A percentile compares a stretch with the other conserved stretches of the same genome.
These are phyloP conservation scores for Sebastes itinus DNA, from an alignment of 2,797 vertebrate species.

Conservation along the genomic window DNA sequence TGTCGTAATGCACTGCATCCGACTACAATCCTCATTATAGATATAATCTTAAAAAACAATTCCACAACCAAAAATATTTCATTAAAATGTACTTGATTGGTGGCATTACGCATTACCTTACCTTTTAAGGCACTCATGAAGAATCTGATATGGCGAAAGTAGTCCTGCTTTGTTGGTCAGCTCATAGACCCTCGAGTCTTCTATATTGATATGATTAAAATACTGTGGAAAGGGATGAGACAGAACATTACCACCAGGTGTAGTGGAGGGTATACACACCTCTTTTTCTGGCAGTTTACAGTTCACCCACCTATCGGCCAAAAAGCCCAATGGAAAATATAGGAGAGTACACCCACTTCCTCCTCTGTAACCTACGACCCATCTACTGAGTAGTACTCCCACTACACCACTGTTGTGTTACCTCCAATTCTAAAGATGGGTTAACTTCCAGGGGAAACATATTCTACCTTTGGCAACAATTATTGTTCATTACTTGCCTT, in stretches of 20 bases:
- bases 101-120: slow-evolving; percentile 54
- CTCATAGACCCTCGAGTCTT: slow-evolving; percentile 98
- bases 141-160: slow-evolving; percentile 99
- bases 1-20: background rate
- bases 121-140: slow-evolving; percentile 99
- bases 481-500: background rate
- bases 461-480: background rate
- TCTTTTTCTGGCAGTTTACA: too few species aligned
- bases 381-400: too few species aligned
- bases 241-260: background rate
- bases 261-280: too few species aligned
- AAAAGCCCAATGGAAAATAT: too few species aligned
- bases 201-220: slow-evolving; percentile 99
- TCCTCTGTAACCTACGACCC: too few species aligned
- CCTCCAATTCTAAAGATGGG: background rate
- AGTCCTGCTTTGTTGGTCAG: slow-evolving; percentile 99
- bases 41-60: background rate
- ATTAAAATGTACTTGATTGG: background rate
- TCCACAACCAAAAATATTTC: background rate
- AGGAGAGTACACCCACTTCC: too few species aligned
- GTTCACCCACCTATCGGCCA: too few species aligned
- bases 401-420: background rate
- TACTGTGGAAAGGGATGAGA: slow-evolving; percentile 83
- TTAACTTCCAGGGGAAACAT: background rate
- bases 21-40: background rate